A percentile compares a stretch with the other conserved stretches of the same genome.
Evolutionary conservation across 2,113 vertebrate genomes (phyloP).

Genomic region (Camelus bactrianus): DNA sequence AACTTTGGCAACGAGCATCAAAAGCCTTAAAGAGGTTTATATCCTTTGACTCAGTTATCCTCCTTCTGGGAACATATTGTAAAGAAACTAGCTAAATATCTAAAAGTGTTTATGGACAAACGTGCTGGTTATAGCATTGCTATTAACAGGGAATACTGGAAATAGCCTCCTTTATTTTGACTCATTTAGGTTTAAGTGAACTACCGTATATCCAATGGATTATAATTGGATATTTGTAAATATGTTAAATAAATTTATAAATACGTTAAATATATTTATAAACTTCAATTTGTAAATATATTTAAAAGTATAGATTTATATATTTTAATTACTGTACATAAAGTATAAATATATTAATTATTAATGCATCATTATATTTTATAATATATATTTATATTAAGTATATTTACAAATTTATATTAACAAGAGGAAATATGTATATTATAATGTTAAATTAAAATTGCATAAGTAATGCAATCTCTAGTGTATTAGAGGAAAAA

Average conservation of each 20-base stretch:
- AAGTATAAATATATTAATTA: neutral
- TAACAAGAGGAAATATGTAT: neutral
- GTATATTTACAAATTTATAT: neutral
- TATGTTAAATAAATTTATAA: neutral
- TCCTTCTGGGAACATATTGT: neutral
- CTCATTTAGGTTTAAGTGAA: constrained; percentile 20
- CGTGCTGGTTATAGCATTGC: neutral
- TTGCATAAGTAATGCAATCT: neutral
- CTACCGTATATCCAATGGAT: neutral
- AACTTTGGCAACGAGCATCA: neutral
- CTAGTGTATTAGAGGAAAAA: neutral
- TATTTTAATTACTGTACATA: neutral
- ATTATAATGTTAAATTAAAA: neutral
- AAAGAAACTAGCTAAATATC: neutral
- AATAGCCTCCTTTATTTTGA: neutral
- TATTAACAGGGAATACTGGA: neutral
- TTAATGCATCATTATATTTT: neutral
- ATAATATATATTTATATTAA: neutral
- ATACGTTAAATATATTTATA: neutral
- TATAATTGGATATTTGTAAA: neutral
- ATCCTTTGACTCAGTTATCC: neutral
- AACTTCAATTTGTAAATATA: neutral
- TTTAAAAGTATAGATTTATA: neutral
- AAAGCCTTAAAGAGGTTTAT: neutral
- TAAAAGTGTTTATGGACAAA: neutral